Base-by-base conservation (phyloP, 2,113 vertebrate species). In the Hyaena hyaena region DNA sequence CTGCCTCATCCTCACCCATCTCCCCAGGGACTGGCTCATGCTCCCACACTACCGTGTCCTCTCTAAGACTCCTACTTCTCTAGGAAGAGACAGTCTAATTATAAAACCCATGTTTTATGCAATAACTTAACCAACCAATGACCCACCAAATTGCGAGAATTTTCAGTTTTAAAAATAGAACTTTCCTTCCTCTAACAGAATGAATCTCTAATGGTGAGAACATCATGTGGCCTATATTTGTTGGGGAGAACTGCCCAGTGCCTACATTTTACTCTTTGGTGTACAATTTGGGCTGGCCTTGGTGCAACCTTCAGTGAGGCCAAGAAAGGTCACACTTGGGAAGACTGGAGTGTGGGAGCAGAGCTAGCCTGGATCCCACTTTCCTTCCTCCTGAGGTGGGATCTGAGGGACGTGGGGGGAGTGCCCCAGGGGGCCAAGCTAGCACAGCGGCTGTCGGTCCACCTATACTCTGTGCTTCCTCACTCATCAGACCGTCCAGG, bases 401-500 rank as follows among this genome's bases (percentile, higher is more conserved):
- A 63, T 23, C 24, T 11, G 31, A 10, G 21, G 74, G 55, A 28
- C 21, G 1, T 4, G 33, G 55, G 26, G 66, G 66, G 35, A 26
- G 23, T 3, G 35, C 43, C 28, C 55, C 33, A 43, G 66, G 80
- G 74, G 82, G 48, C 55, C 9, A 0, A 19, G 77, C 3, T 2
- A 45, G 74, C 35, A 3, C 39, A 4, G 4, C 61, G 45, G 19
- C 48, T 7, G 48, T 8, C 24, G 4, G 4, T 45, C 33, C 4
- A 21, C 31, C 33, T 15, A 24, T 7, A 0, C 35, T 0, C n/a
- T 5, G 0, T 9, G 3, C 61, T 28, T 71, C 19, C 87, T 97
- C 16, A 0, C 58, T 76, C 16, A 0, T 10, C 90, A 98, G 98
- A 97, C 92, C 0, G 16, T 33, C 11, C 97, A 97, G 50, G 97